Base-by-base conservation (phyloP, 2,113 vertebrate species). In the Sylvilagus bachmani region DNA sequence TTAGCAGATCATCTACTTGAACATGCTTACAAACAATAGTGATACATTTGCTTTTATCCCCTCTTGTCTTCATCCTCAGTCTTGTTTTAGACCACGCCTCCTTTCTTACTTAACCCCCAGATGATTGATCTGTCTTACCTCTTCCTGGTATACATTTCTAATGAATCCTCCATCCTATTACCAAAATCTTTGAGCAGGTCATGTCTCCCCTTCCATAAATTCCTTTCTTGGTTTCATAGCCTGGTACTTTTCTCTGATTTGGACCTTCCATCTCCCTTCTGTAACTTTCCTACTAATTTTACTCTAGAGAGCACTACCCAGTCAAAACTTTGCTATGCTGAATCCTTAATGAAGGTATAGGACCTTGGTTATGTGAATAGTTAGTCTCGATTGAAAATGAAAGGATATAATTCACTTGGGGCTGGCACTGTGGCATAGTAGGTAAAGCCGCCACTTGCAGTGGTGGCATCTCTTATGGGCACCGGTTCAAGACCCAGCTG, bases 321-420 rank as follows among this genome's bases (percentile, higher is more conserved):
- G 71, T 78, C 67, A 93, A 93, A 95, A 73, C 38, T 86, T 73
- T 73, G 24, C 61, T 85, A 70, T 49, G 31, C 25, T 67, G 85
- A 90, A 33, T 25, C 24, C 14, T 49, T 91, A 69, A 61, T 88
- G 89, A 89, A 95, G 36, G 16, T 29, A 19, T 31, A 24, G 61
- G 33, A 49, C 17, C n/a, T 75, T 61, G 64, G 53, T 77, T 89
- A 70, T 74, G 64, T 83, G 82, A 90, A 67, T 74, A 79, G 73
- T 93, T 88, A 94, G 33, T 44, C 64, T 93, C 62, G 53, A 88
- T 81, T 92, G 53, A 75, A 77, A 85, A 36, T 55, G 38, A 89
- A 93, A 87, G 87, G 44, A 44, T 44, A 44, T 44, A 44, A 44
- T 44, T 44, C 44, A 44, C 44, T 7, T 44, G 44, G 44, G 44